Conservation (phyloP, 2,113 vertebrate genomes). For the Craseonycteris thonglongyai region DNA sequence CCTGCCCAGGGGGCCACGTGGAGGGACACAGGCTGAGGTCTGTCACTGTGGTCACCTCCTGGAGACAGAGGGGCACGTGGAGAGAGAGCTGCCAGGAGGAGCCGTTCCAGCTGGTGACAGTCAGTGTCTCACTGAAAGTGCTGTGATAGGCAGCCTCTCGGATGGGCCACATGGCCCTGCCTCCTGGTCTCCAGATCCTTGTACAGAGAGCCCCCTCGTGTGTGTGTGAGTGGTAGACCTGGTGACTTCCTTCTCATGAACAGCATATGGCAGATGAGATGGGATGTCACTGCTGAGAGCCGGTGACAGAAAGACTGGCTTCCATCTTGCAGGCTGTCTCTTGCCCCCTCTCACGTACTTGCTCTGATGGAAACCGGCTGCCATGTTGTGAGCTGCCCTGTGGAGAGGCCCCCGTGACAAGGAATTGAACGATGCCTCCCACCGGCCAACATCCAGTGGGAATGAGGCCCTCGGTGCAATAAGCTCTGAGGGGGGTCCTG, state of each 20-base stretch:
- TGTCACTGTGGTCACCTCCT: not conserved
- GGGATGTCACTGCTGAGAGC: not conserved
- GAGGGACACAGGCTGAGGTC: not conserved
- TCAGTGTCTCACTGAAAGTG: not conserved
- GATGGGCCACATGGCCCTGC: not conserved
- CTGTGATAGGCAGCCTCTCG: not conserved
- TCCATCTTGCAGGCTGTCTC: not conserved
- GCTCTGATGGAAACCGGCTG: not conserved
- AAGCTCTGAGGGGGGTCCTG: not conserved
- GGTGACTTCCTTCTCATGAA: not conserved
- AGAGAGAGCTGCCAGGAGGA: not conserved
- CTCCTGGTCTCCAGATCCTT: no score
- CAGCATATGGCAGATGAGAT: not conserved
- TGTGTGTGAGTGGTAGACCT: fast-evolving
- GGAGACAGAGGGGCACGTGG: not conserved
- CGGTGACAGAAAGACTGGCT: not conserved
- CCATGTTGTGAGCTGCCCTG: fast-evolving
- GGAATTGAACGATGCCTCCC: not conserved
- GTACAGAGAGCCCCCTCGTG: fast-evolving
- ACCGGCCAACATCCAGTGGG: not conserved
- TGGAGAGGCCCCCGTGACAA: fast-evolving
- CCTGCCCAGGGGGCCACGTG: not conserved
- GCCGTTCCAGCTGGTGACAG: not conserved
- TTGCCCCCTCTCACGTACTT: not conserved
- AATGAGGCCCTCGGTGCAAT: not conserved